Evolutionary conservation across 2,888 invertebrate species (phyloP), one percentile per base, ranked within the genome.

Genomic region (Amphipyra berbera): DNA sequence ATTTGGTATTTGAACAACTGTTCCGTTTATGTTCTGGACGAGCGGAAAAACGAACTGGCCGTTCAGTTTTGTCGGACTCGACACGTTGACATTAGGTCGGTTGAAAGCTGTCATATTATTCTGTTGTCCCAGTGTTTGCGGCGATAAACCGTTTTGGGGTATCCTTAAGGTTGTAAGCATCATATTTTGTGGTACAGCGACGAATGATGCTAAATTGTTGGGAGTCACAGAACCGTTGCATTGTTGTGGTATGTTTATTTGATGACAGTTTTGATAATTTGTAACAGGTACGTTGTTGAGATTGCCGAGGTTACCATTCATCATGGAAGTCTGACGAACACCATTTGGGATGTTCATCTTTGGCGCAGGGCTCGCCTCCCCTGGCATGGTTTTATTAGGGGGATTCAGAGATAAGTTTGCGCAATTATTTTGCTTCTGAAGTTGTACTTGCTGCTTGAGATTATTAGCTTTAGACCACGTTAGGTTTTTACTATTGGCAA

Each of bases 1-100:
- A 82, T 96, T 96, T 61, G 96, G 96, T 90, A 96, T 94, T 90
- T 96, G 96, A 73, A 96, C 95, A 65, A 96, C 93, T 46, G 95
- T 88, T 62, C 95, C 95, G 62, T 95, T 95, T 61, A 95, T 90
- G 90, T 96, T 96, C 76, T 96, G 96, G 86, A 96, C 88, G 47
- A 96, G 89, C 1, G 96, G 96, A 85, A 96, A 95, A 70, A 96
- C 95, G 82, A 95, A 96, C 84, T 88, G 96, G 67, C 92, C 94
- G 68, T 94, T 95, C 44, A 95, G 80, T 82, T 95, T 95, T 8
- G 94, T 92, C 35, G 95, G 94, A 81, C 95, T 95, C 59, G 93
- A 80, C 33, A 95, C 92, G 68, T 91, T 93, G 56, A 94, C 92
- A 76, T 94, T 93, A 61, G 88, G 78, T 72, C 91, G 84, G 75